Percentiles rank a stretch among this genome's conserved stretches.
Conservation (phyloP, 1,140 invertebrate species). For the Ceratina australensis region DNA sequence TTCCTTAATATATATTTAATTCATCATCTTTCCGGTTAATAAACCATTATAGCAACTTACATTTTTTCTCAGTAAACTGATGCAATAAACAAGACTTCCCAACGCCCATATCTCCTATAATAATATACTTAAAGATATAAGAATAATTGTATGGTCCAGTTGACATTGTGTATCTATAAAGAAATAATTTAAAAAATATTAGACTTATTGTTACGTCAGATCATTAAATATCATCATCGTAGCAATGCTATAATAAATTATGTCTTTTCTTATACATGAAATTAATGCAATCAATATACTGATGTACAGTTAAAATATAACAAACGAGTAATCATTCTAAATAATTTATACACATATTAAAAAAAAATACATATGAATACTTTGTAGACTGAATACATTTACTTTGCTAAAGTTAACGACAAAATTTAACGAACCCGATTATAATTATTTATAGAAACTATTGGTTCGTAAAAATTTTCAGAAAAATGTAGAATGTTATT, state of each 20-base stretch:
- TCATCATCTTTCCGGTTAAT: background rate
- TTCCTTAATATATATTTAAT: background rate
- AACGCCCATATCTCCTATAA: slow-evolving; percentile 98
- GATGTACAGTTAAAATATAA: too few relatives aligned
- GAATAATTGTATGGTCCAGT: slow-evolving; percentile 99
- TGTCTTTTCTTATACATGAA: too few relatives aligned
- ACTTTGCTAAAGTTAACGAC: background rate
- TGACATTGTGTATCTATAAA: slow-evolving; percentile 84
- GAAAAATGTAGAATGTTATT: background rate
- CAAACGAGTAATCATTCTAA: too few relatives aligned
- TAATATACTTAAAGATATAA: slow-evolving; percentile 99
- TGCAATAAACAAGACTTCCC: slow-evolving; percentile 99
- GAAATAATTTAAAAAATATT: background rate
- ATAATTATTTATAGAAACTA: background rate
- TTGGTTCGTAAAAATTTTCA: background rate
- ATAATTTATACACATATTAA: too few relatives aligned
- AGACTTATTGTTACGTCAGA: background rate
- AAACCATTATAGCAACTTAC: slow-evolving; percentile 84
- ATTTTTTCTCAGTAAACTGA: slow-evolving; percentile 99
- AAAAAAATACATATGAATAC: too few relatives aligned
- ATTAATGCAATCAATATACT: too few relatives aligned
- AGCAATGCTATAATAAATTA: background rate
- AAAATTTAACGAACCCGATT: background rate
- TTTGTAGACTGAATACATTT: background rate
- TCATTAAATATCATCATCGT: background rate